Evolutionary conservation across 1,140 invertebrate species (phyloP).

Genomic region (Aphis craccivora): DNA sequence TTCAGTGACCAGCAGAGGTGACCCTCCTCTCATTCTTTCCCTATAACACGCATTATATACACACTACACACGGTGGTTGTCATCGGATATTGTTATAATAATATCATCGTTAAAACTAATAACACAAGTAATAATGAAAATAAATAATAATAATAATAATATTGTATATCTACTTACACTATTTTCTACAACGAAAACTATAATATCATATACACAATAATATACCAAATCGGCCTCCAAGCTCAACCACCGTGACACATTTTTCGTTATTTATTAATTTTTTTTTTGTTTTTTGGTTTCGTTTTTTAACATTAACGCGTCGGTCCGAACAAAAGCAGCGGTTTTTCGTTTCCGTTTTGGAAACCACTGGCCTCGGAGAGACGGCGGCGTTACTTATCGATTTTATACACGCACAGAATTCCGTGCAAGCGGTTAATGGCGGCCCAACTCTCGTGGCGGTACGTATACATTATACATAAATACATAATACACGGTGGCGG

Average conservation of each 20-base stretch:
- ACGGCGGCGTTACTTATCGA: constrained; percentile 57
- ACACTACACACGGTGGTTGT: not conserved
- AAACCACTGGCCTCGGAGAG: constrained; percentile 47
- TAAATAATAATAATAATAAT: not conserved
- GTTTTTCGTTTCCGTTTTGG: constrained; percentile 40
- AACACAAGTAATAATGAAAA: not conserved
- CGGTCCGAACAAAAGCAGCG: constrained; percentile 9
- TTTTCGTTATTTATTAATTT: not conserved
- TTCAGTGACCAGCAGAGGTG: not conserved
- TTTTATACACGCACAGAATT: constrained; percentile 57
- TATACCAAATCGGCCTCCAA: not conserved
- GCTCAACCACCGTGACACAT: constrained; percentile 53
- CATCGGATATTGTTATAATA: not conserved
- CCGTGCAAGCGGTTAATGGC: constrained; percentile 50
- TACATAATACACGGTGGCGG: not conserved
- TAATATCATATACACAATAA: not conserved
- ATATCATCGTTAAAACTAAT: not conserved
- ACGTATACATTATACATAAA: not conserved
- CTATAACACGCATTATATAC: not conserved
- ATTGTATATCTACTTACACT: constrained; percentile 17
- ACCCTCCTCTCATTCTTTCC: not conserved
- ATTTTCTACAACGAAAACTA: not conserved
- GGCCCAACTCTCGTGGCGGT: not conserved
- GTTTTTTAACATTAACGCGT: not conserved
- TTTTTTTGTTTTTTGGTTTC: not conserved